Percentiles rank a stretch among this genome's conserved stretches.
phyloP scores from a whole-genome alignment of 2,113 vertebrate species.

The Patagioenas fasciata region DNA sequence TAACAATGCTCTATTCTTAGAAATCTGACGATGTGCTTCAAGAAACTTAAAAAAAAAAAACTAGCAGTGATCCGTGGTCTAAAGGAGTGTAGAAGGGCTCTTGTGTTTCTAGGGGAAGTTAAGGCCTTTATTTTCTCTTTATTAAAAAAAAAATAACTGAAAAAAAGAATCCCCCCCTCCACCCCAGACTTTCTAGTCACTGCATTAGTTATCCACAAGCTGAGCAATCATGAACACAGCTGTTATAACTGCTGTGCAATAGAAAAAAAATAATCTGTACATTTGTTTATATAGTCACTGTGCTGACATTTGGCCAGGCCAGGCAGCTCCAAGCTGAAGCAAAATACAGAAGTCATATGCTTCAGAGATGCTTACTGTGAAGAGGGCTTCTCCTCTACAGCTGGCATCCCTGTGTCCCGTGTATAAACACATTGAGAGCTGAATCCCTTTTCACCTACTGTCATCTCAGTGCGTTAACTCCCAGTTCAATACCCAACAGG shows the following conservation, averaged over 20 bases:
- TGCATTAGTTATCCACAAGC: background rate
- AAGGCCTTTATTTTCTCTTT: background rate
- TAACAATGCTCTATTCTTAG: background rate
- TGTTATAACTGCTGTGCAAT: background rate
- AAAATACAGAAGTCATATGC: background rate
- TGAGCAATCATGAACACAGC: background rate
- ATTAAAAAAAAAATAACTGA: background rate
- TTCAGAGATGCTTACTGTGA: fast-evolving
- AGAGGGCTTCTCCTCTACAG: background rate
- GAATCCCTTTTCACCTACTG: fast-evolving
- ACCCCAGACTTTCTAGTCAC: background rate
- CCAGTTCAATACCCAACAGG: background rate
- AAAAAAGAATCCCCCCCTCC: background rate
- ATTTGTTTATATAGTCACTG: background rate
- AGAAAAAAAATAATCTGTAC: background rate
- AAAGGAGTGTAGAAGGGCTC: background rate
- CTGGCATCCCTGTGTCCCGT: fast-evolving
- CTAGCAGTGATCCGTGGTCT: background rate
- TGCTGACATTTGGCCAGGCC: background rate
- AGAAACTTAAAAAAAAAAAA: background rate
- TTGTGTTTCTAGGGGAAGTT: background rate
- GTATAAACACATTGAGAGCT: fast-evolving
- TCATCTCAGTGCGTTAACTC: fast-evolving
- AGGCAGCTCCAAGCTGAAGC: background rate
- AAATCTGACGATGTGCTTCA: background rate